These are phyloP conservation scores for Cistogaster globosa DNA, from an alignment of 2,888 invertebrate genomes.

Conservation along the genomic window DNA sequence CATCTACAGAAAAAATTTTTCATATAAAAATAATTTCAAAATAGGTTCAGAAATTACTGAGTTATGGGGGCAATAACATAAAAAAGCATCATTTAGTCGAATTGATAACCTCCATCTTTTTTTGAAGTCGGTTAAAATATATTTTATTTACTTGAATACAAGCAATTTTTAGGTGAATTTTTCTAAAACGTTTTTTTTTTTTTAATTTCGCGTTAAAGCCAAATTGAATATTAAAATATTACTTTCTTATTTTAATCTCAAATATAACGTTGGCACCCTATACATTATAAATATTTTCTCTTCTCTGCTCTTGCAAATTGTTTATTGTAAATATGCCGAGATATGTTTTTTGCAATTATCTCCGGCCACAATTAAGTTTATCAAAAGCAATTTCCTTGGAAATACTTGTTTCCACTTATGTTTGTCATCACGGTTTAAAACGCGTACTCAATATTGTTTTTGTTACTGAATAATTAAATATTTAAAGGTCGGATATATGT, in stretches of 20 bases:
- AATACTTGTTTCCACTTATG: background rate
- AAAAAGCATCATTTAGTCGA: too few species aligned
- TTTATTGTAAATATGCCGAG: background rate
- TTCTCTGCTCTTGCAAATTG: background rate
- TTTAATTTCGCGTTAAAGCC: too few species aligned
- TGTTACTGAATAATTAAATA: constrained; percentile 34
- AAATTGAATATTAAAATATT: too few species aligned
- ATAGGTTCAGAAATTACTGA: too few species aligned
- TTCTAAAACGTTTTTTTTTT: too few species aligned
- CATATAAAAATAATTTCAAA: too few species aligned
- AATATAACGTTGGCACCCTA: background rate
- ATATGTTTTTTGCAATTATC: background rate
- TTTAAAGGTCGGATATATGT: constrained; percentile 11
- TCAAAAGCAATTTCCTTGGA: constrained; percentile 25
- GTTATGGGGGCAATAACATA: too few species aligned
- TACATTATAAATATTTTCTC: background rate
- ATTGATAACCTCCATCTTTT: too few species aligned
- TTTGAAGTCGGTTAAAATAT: too few species aligned
- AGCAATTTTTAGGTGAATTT: too few species aligned
- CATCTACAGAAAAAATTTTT: too few species aligned
- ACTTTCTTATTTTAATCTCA: background rate
- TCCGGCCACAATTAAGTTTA: constrained; percentile 2
- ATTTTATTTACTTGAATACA: too few species aligned
- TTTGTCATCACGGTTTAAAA: background rate
- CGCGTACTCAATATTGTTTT: background rate